Evolutionary conservation across 1,140 invertebrate species (phyloP).

Genomic region (Coelopa frigida): DNA sequence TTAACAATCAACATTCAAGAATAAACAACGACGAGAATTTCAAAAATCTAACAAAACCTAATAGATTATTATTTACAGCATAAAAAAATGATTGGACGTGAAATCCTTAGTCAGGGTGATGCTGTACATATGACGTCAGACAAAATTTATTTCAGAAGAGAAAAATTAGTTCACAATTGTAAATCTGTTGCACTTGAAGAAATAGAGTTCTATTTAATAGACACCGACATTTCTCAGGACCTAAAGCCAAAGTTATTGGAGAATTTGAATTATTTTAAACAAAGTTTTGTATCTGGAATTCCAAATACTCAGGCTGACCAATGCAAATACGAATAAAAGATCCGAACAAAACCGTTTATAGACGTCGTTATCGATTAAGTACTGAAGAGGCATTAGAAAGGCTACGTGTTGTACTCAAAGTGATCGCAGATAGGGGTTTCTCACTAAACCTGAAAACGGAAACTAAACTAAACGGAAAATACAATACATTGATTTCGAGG

Average conservation of each 20-base stretch:
- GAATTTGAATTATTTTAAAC: neutral
- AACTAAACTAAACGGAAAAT: neutral
- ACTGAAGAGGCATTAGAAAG: neutral
- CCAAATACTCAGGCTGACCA: neutral
- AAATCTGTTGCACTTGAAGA: neutral
- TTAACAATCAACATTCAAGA: neutral
- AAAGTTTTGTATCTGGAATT: neutral
- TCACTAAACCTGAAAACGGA: neutral
- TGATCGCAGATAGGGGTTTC: neutral
- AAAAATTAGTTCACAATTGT: neutral
- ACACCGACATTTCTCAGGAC: neutral
- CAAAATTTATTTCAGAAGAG: neutral
- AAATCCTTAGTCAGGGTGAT: neutral
- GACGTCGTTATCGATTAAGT: neutral
- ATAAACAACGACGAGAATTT: neutral
- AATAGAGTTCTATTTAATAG: neutral
- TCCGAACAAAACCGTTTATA: neutral
- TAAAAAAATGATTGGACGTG: neutral
- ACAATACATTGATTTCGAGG: neutral
- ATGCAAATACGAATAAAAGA: neutral
- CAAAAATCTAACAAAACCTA: neutral
- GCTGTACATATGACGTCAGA: neutral
- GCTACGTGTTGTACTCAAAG: neutral
- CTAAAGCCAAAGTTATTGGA: neutral
- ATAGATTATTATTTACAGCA: neutral